A percentile compares a stretch with the other conserved stretches of the same genome.
Conservation (phyloP, 2,113 vertebrate species). For the Nothobranchius furzeri region DNA sequence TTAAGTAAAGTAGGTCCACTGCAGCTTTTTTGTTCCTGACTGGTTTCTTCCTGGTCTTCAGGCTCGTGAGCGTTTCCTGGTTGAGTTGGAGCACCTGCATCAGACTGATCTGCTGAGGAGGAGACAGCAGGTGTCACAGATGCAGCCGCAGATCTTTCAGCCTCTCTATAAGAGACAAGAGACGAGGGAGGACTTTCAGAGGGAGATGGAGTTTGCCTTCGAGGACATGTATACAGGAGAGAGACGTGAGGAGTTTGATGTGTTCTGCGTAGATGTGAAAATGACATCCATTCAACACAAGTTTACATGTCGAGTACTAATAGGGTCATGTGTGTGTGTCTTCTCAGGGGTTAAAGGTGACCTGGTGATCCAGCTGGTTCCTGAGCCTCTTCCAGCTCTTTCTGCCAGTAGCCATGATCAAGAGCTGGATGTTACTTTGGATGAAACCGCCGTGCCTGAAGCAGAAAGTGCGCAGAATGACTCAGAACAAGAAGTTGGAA, state of each 20-base stretch:
- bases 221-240: conserved; percentile 89
- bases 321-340: conserved; percentile 1
- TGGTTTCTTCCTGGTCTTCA: conserved; percentile 40
- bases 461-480: conserved; percentile 22
- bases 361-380: conserved; percentile 84
- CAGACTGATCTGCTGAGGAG: conserved; percentile 84
- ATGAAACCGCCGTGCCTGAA: conserved; percentile 42
- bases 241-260: conserved; percentile 78
- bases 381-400: conserved; percentile 85
- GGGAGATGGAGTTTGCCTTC: conserved; percentile 90
- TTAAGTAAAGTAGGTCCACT: neutral
- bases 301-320: no score
- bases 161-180: conserved; percentile 82
- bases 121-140: conserved; percentile 78
- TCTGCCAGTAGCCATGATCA: conserved; percentile 80
- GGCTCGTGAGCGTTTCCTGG: conserved; percentile 85
- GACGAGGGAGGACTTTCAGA: conserved; percentile 85
- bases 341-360: conserved; percentile 83
- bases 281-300: neutral
- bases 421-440: conserved; percentile 88
- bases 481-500: neutral
- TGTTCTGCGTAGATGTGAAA: neutral
- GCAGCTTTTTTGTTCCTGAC: neutral
- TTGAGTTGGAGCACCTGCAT: conserved; percentile 88
- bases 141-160: conserved; percentile 86